Conservation (phyloP, 2,113 vertebrate species). For the Amblyornis subalaris region DNA sequence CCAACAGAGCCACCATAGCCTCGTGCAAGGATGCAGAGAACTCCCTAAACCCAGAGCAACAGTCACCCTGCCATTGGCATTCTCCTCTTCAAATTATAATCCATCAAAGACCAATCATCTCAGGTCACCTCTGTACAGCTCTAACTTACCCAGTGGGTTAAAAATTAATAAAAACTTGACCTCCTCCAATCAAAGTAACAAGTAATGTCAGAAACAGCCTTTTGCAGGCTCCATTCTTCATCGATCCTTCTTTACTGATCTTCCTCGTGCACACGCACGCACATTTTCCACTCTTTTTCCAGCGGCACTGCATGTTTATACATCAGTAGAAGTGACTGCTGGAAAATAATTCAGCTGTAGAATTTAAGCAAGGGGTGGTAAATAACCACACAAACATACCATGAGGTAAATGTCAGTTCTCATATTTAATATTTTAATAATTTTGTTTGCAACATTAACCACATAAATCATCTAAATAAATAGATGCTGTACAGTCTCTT, state of each 20-base stretch:
- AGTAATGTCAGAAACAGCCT: neutral
- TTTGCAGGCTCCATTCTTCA: neutral
- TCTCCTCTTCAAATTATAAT: neutral
- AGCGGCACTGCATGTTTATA: neutral
- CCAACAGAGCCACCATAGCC: neutral
- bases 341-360: neutral
- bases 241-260: neutral
- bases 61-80: fast-evolving
- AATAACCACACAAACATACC: constrained; percentile 43
- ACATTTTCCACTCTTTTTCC: neutral
- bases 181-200: neutral
- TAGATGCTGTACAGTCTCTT: constrained; percentile 81
- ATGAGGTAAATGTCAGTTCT: constrained; percentile 65
- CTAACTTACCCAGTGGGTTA: neutral
- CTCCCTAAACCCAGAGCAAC: neutral
- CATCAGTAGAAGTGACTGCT: neutral
- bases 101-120: neutral
- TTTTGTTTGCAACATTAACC: constrained; percentile 75
- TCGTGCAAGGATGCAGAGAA: neutral
- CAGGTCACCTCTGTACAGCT: neutral
- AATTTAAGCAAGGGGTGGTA: neutral
- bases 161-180: constrained; percentile 27
- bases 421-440: constrained; percentile 75
- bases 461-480: constrained; percentile 85
- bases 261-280: fast-evolving